Percentiles rank a stretch among this genome's conserved stretches.
Evolutionary conservation across 2,797 vertebrate species (phyloP).

Genomic region (Toxotes lorentzi): DNA sequence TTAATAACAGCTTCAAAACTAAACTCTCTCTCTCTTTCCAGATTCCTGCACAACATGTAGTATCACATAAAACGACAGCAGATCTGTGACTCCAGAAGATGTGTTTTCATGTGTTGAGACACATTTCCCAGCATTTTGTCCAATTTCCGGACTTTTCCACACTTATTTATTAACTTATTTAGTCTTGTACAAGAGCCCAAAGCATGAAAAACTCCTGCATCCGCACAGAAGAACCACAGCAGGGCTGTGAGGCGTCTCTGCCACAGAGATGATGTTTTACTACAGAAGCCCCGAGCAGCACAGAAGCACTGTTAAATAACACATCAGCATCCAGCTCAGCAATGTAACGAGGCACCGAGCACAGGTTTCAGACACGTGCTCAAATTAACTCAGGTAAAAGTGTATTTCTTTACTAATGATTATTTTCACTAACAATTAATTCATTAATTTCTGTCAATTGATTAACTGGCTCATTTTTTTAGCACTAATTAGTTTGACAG

Average conservation of each 20-base stretch:
- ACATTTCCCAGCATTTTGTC: neutral
- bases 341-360: neutral
- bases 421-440: neutral
- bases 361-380: no score
- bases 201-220: neutral
- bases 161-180: no score
- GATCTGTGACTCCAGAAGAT: no score
- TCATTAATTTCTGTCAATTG: no score
- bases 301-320: neutral
- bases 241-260: neutral
- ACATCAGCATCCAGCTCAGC: neutral
- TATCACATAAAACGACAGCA: no score
- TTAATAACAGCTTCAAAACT: neutral
- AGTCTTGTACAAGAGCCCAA: neutral
- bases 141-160: no score
- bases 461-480: neutral
- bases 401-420: neutral
- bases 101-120: no score
- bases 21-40: no score
- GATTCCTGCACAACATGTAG: no score
- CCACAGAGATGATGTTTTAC: conserved; percentile 20
- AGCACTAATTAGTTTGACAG: no score
- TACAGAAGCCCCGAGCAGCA: neutral
- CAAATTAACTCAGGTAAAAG: neutral
- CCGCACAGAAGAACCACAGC: neutral